Evolutionary conservation across 1,140 invertebrate species (phyloP).

Genomic region (Thaumetopoea pityocampa): DNA sequence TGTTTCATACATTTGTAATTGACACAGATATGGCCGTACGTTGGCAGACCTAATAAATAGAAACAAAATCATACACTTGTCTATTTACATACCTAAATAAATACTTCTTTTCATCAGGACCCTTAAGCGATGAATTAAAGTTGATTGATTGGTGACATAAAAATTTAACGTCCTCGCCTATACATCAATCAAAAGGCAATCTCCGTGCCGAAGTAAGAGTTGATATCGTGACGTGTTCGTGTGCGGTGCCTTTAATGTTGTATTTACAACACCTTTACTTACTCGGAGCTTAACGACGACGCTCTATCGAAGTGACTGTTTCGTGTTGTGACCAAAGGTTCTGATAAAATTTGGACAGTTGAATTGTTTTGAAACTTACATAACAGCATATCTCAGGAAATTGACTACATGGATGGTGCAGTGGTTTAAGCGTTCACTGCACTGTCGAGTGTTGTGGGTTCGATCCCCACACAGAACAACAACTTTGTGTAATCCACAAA

Average conservation of each 20-base stretch:
- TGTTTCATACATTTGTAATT: too few relatives aligned
- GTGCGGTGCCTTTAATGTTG: constrained; percentile 34
- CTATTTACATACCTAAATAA: not conserved
- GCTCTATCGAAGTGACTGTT: constrained; percentile 21
- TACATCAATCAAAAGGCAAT: constrained; percentile 48
- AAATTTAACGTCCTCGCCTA: constrained; percentile 49
- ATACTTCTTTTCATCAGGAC: constrained; percentile 11
- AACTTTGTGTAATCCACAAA: too few relatives aligned
- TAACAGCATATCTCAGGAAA: too few relatives aligned
- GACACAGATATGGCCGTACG: too few relatives aligned
- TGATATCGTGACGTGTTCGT: constrained; percentile 9
- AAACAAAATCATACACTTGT: too few relatives aligned
- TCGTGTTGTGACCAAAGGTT: constrained; percentile 1
- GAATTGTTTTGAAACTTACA: too few relatives aligned
- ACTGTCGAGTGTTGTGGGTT: too few relatives aligned
- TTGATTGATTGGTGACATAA: constrained; percentile 66
- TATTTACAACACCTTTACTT: constrained; percentile 35
- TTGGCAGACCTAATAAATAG: too few relatives aligned
- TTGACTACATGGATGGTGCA: too few relatives aligned
- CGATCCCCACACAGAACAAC: too few relatives aligned
- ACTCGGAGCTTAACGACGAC: constrained; percentile 24
- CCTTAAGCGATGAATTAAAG: constrained; percentile 41
- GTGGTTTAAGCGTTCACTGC: too few relatives aligned
- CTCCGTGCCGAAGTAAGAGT: constrained; percentile 26
- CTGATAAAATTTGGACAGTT: not conserved